Base-by-base conservation (phyloP, 2,888 invertebrate species). In the Pocota personata region DNA sequence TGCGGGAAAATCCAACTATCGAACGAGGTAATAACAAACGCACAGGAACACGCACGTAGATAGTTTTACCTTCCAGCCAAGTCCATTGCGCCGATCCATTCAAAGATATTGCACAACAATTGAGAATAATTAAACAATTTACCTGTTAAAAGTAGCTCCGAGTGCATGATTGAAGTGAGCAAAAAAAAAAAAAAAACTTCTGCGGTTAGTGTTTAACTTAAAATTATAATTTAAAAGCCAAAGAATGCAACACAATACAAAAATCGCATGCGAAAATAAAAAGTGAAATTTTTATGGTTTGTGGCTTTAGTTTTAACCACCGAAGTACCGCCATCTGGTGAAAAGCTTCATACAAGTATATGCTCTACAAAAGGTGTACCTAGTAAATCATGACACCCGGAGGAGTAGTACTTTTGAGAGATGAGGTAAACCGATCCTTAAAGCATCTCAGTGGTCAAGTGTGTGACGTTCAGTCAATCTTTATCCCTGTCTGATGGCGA, bases 271-370 rank as follows among this genome's bases (percentile, higher is more conserved):
- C 30, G 48, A 77, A 58, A 66, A 66, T 43, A 84, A 71, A 78
- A 71, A 76, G 46, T 60, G 55, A 86, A 62, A 62, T 46, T 66
- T 73, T 69, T 82, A 76, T 73, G 86, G 76, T 86, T 62, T 86
- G 86, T 40, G 86, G 82, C 76, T 82, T 66, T 48, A 71, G 57
- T 77, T 82, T 71, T 67, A 82, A 86, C 86, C 86, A 82, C 86
- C 60, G 46, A 77, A 55, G 55, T 58, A 77, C 72, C 67, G 82
- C 86, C 86, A 86, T 82, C 80, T 86, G 86, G 67, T 35, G 75
- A 67, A 66, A 71, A 72, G 58, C 64, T 76, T 60, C 77, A 55
- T 58, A 60, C 8, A 19, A 10, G n/a, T 32, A n/a, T 2, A 35
- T 75, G 80, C 58, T 43, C 79, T 60, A 66, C 66, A 58, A 64